Base-by-base conservation (phyloP, 2,797 vertebrate species). In the Danio aesculapii region DNA sequence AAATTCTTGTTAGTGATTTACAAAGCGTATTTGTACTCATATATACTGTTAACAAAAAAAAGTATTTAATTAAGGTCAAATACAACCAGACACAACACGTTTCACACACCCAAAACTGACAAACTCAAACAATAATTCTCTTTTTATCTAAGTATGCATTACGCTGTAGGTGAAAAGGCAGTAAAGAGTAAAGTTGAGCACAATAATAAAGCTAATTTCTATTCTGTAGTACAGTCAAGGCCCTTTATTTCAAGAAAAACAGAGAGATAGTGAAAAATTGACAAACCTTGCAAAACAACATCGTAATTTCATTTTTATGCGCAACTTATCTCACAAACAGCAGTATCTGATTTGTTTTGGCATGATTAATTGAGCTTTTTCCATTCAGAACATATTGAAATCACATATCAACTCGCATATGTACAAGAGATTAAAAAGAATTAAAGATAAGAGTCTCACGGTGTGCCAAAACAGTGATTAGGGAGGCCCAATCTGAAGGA, bases 401-500 rank as follows among this genome's bases (percentile, higher is more conserved):
- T 63, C 16, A 10, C 30, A 74, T 58, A 61, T 69, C 39, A 52
- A 11, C 14, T 53, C 53, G 19, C 68, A 63, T 72, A 72, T 79
- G 68, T 41, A 21, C 11, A 5, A 2, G 7, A 19, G 41, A 30
- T 72, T 72, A 44, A n/a, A 41, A 46, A 44, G 49, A 63, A 53
- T n/a, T 63, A 8, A 55, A 79, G 58, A 77, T 84, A 69, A 71
- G 74, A 61, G 47, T 53, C 21, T 43, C 11, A 41, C 63, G 39
- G 50, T 53, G 13, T 13, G 57, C 83, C 75, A 80, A 67, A 72
- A 62, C 68, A 52, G 61, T 14, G 61, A 77, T 77, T 70, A 84
- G 63, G 16, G 21, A 49, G 59, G 49, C 41, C 19, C 43, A 58
- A 52, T 77, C 58, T 72, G 68, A 58, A 66, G 19, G 52, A 67